A percentile compares a stretch with the other conserved stretches of the same genome.
Conservation (phyloP, 2,113 vertebrate genomes). For the Chloebia gouldiae region DNA sequence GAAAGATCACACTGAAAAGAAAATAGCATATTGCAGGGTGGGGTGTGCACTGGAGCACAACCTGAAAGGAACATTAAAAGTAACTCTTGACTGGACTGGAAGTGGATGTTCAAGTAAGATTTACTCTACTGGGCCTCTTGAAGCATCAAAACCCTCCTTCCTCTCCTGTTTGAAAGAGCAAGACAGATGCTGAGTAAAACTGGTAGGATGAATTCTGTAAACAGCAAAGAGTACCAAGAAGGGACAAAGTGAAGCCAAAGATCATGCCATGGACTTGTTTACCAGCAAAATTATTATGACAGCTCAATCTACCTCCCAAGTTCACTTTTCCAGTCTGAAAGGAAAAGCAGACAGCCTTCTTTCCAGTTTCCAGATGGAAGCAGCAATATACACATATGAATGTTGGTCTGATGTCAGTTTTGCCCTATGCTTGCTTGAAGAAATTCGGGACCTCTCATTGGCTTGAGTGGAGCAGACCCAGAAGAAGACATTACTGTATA, state of each 20-base stretch:
- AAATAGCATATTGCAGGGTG: neutral
- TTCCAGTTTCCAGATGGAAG: neutral
- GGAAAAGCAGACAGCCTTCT: neutral
- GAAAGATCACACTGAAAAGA: neutral
- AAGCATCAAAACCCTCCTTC: neutral
- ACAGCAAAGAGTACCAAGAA: neutral
- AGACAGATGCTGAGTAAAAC: neutral
- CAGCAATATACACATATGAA: neutral
- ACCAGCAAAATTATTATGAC: neutral
- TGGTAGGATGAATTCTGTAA: neutral
- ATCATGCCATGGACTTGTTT: neutral
- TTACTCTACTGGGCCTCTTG: neutral
- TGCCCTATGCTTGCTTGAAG: neutral
- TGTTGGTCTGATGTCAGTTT: neutral
- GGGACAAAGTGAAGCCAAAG: neutral
- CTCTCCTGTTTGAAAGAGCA: neutral
- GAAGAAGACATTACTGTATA: neutral
- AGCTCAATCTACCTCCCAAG: neutral
- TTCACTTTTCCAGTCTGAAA: neutral
- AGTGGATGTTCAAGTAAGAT: neutral
- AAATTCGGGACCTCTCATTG: neutral
- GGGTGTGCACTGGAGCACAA: neutral
- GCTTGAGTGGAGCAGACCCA: neutral
- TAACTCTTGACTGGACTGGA: neutral
- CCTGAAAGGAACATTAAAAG: neutral